Percentiles rank a stretch among this genome's conserved stretches.
Conservation (phyloP, 2,113 vertebrate species). For the Lycaon pictus region DNA sequence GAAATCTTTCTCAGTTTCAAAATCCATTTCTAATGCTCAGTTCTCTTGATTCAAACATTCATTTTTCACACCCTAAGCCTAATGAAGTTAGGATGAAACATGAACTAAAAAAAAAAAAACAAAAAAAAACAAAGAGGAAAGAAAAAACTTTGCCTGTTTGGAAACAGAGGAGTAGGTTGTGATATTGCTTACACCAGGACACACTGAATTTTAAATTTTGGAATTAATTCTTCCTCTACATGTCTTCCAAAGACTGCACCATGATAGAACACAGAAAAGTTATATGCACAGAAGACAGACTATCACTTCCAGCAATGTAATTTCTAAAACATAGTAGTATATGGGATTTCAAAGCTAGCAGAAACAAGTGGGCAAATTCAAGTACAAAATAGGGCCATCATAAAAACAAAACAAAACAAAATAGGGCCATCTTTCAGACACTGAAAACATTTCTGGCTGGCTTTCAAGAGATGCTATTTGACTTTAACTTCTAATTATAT, state of each 20-base stretch:
- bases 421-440: neutral
- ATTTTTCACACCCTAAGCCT: neutral
- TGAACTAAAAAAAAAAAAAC: neutral
- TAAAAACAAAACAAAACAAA: neutral
- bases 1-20: neutral
- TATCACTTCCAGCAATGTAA: neutral
- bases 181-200: neutral
- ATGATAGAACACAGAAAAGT: neutral
- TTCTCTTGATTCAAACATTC: neutral
- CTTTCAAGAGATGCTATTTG: slow-evolving; percentile 29
- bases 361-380: neutral
- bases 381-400: neutral
- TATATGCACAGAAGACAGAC: neutral
- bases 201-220: slow-evolving; percentile 13
- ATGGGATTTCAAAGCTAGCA: neutral
- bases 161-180: neutral
- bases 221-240: slow-evolving; percentile 41
- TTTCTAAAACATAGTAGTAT: neutral
- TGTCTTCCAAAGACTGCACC: neutral
- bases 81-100: neutral
- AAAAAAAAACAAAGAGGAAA: neutral
- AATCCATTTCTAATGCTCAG: neutral
- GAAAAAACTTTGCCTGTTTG: neutral
- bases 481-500: slow-evolving; percentile 1
- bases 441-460: neutral